Evolutionary conservation across 2,797 vertebrate genomes (phyloP).

Genomic region (Oreochromis mossambicus): DNA sequence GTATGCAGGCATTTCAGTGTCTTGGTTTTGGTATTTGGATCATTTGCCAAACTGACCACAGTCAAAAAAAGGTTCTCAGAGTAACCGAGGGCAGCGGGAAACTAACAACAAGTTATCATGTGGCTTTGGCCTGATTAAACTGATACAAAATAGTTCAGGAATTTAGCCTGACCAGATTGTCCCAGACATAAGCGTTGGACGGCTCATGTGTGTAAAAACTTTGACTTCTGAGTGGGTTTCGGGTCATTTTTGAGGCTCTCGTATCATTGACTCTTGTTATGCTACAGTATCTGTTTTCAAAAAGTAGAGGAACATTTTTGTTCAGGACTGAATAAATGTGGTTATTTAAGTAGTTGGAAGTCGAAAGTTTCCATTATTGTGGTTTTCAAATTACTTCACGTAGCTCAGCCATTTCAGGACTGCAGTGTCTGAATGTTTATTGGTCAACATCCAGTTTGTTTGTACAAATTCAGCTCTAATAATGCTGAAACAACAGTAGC

Average conservation of each 20-base stretch:
- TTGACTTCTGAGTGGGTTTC: not conserved
- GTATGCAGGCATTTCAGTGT: not conserved
- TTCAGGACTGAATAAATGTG: not conserved
- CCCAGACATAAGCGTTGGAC: too few species aligned
- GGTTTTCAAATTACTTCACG: not conserved
- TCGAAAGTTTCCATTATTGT: not conserved
- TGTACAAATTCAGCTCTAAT: not conserved
- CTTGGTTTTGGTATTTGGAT: not conserved
- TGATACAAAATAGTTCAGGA: not conserved
- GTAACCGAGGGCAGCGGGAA: not conserved
- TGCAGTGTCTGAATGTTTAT: not conserved
- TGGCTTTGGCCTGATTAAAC: not conserved
- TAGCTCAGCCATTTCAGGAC: not conserved
- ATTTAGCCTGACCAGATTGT: not conserved
- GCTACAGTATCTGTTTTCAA: not conserved
- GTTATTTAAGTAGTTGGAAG: not conserved
- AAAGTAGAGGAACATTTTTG: not conserved
- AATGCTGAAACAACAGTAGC: not conserved
- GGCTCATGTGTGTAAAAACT: not conserved
- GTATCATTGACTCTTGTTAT: not conserved
- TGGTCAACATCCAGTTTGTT: not conserved
- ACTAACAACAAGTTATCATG: not conserved
- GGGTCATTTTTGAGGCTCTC: not conserved
- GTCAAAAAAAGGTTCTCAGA: not conserved
- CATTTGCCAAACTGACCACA: slow-evolving; percentile 18